A percentile compares a stretch with the other conserved stretches of the same genome.
Conservation (phyloP, 2,113 vertebrate species). For the Lanius ludovicianus region DNA sequence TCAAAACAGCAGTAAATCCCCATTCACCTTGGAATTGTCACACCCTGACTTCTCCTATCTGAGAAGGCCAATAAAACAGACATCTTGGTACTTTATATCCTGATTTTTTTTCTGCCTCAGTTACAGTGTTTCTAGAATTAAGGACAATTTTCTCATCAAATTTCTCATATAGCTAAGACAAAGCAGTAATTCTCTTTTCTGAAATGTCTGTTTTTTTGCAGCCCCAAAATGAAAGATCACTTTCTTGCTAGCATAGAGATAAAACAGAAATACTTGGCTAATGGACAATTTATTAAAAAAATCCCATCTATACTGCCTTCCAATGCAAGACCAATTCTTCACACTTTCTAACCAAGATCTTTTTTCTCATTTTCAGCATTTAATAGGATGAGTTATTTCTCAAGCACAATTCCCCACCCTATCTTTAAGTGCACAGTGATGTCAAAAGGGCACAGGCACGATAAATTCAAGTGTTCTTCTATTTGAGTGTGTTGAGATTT, state of each 20-base stretch:
- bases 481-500: neutral
- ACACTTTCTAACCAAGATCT: neutral
- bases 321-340: neutral
- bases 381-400: neutral
- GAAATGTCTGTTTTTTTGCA: neutral
- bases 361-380: neutral
- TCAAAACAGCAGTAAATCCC: neutral
- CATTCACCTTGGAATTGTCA: neutral
- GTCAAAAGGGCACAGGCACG: neutral
- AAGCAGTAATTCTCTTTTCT: neutral
- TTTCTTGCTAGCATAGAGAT: neutral
- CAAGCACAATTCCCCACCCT: neutral
- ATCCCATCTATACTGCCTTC: neutral
- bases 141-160: neutral
- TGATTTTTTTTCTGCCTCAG: neutral
- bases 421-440: neutral
- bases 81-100: neutral
- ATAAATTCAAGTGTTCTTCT: neutral
- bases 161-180: neutral
- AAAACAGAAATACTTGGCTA: neutral
- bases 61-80: neutral
- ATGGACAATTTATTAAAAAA: neutral
- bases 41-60: neutral
- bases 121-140: neutral
- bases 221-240: neutral